These are phyloP conservation scores for Aricia agestis DNA, from an alignment of 1,140 invertebrate genomes.

Conservation along the genomic window DNA sequence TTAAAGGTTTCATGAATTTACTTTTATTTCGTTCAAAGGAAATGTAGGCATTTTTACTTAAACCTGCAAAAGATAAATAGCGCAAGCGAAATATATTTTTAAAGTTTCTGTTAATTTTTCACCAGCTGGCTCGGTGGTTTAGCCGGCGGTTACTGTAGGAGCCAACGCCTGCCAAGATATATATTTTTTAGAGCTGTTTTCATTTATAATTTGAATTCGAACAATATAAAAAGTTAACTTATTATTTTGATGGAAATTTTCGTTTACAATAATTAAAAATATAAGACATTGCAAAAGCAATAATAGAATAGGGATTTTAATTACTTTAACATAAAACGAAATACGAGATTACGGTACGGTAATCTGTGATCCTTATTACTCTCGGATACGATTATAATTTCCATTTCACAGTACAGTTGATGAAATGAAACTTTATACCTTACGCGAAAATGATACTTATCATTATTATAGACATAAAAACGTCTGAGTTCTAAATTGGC, in stretches of 20 bases:
- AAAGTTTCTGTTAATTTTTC: not conserved
- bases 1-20: too few relatives aligned
- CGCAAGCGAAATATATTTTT: not conserved
- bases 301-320: not conserved
- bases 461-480: too few relatives aligned
- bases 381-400: constrained; percentile 9
- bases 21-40: not conserved
- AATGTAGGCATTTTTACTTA: not conserved
- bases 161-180: not conserved
- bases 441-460: not conserved
- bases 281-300: not conserved
- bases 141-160: not conserved
- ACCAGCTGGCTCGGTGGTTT: not conserved
- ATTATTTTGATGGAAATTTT: not conserved
- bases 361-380: constrained; percentile 11
- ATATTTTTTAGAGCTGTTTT: not conserved
- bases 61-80: not conserved
- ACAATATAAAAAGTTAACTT: too few relatives aligned
- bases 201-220: too few relatives aligned
- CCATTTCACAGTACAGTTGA: not conserved
- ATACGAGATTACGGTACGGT: constrained; percentile 7
- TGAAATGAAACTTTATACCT: not conserved
- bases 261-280: not conserved
- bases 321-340: constrained; percentile 2
- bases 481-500: too few relatives aligned